Percentiles rank a stretch among this genome's conserved stretches.
Evolutionary conservation across 2,888 invertebrate species (phyloP).

Genomic region (Trachelus stipa): DNA sequence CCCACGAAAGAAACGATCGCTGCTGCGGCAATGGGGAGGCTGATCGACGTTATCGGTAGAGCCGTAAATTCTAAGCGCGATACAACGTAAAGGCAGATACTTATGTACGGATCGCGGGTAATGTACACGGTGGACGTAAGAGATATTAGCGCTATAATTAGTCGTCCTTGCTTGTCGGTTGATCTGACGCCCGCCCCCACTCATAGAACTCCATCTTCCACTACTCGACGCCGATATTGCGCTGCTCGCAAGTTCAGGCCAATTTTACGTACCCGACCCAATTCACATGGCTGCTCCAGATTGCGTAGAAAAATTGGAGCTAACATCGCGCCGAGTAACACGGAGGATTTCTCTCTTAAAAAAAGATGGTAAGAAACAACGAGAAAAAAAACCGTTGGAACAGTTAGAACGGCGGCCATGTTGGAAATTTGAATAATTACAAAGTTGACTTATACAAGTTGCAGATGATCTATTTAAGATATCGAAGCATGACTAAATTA

Average conservation of each 20-base stretch:
- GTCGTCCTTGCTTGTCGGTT: slow-evolving; percentile 60
- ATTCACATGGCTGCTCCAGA: background rate
- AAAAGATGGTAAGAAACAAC: background rate
- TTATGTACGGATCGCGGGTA: background rate
- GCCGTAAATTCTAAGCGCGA: background rate
- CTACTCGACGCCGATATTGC: background rate
- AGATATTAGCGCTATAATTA: slow-evolving; percentile 59
- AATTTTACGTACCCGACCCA: background rate
- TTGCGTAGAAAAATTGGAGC: background rate
- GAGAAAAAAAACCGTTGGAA: background rate
- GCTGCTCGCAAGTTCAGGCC: background rate
- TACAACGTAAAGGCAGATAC: background rate
- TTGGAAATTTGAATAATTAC: background rate
- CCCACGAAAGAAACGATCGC: background rate
- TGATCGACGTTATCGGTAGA: background rate
- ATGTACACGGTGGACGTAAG: slow-evolving; percentile 38
- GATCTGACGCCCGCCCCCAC: slow-evolving; percentile 59
- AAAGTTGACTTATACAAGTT: background rate
- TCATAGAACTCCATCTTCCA: slow-evolving; percentile 52
- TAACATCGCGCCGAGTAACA: background rate
- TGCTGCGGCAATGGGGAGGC: background rate
- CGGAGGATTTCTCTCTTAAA: background rate
- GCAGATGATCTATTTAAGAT: background rate
- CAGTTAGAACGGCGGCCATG: background rate
- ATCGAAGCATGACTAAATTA: background rate